Evolutionary conservation across 2,888 invertebrate genomes (phyloP), one percentile per base, ranked within the genome.

Genomic region (Neocrepidodera transversa): DNA sequence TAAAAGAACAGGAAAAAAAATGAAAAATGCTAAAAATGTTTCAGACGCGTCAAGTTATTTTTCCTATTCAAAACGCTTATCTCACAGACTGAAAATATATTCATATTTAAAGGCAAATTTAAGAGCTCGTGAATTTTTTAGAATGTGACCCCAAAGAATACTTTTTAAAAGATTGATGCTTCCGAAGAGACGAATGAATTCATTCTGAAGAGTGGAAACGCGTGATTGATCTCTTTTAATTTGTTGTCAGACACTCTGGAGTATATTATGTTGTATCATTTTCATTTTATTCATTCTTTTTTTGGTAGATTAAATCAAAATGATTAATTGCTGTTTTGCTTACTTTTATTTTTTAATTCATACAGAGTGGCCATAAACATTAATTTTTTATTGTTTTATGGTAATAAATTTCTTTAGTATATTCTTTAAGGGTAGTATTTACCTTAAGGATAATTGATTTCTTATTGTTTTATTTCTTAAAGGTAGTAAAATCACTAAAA

Each of bases 61-160:
- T 17, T 45, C 26, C 45, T 45, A 53, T 53, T 53, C 53, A 61
- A 58, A 45, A 60, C 23, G 49, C 52, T 48, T 57, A 57, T 58
- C 57, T 57, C 56, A 40, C 36, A n/a, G 10, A 28, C 35, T 48
- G 48, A 20, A 30, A 53, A 50, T 35, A 57, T 53, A 57, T 59
- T 56, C 62, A 56, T 62, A 53, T 53, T 60, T 58, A 57, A 54
- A 54, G 20, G 47, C 50, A 58, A 35, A 57, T 59, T 57, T 54
- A 53, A 53, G 53, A 56, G 42, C 36, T 52, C 55, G 49, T 60
- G 50, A 50, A 60, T 51, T 54, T 42, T 45, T 36, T 26, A 18
- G 53, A 50, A 59, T 53, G 43, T 42, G 35, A 49, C 56, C 17
- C 49, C n/a, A 28, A 53, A 23, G 43, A 53, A 54, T 51, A 45